Evolutionary conservation across 2,888 invertebrate species (phyloP), one percentile per base, ranked within the genome.

Genomic region (Corythucha ciliata): DNA sequence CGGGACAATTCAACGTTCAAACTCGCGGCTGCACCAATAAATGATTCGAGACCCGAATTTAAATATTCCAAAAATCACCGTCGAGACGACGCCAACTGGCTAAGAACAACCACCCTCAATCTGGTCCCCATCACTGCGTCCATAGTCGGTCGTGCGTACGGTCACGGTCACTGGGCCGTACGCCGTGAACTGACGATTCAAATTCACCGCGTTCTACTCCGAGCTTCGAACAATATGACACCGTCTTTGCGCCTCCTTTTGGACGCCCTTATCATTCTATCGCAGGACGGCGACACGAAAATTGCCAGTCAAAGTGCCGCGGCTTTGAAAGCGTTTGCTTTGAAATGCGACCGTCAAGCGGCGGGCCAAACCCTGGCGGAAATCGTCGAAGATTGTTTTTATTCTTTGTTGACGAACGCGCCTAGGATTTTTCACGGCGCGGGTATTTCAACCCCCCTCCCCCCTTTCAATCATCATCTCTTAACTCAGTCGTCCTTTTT

Each of bases 211-310:
- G n/a, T n/a, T n/a, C n/a, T n/a, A n/a, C n/a, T n/a, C n/a, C n/a
- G n/a, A n/a, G 25, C 34, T 50, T 58, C 59, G 55, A 79, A 80
- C 53, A 59, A 57, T 29, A 54, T 63, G 55, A 37, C 54, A 12
- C 48, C 48, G 24, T 61, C 59, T 44, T 69, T 79, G 40, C 68
- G 75, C n/a, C 67, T 74, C 55, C 69, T 80, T 6, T 66, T 85
- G 3, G 83, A 85, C 66, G 74, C 80, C 26, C 66, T 84, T 6
- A 75, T 87, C 56, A 72, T 78, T 0, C 67, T 86, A 24, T 75
- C 80, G 0, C 79, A 81, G 64, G 85, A 87, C 67, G 75, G 76
- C 7, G 69, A 72, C 55, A 61, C 65, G 0, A 69, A 74, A 55
- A 76, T 85, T 12, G 63, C 72, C 12, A 56, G 62, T 4, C 61